Percentiles rank a stretch among this genome's conserved stretches.
Conservation (phyloP, 2,113 vertebrate species). For the Solea senegalensis region DNA sequence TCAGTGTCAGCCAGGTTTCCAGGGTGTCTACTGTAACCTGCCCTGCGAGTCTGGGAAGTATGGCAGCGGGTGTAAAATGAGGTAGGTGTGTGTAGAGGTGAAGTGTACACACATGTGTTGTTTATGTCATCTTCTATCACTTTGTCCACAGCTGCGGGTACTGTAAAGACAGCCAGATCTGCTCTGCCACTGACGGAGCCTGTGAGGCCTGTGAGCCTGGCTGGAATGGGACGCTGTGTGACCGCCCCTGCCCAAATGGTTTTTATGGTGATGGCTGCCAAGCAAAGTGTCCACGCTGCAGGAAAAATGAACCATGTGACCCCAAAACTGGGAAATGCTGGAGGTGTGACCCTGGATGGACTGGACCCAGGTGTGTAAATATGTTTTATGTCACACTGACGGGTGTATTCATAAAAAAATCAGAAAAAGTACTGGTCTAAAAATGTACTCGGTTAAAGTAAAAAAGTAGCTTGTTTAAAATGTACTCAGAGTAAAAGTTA, state of each 20-base stretch:
- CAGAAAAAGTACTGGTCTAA: too few relatives aligned
- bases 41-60: constrained; percentile 82
- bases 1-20: constrained; percentile 85
- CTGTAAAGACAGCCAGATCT: constrained; percentile 82
- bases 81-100: constrained; percentile 73
- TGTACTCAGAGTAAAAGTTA: too few relatives aligned
- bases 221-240: constrained; percentile 89
- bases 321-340: constrained; percentile 83
- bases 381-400: neutral
- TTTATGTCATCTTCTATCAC: neutral
- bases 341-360: constrained; percentile 87
- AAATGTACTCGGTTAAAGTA: too few relatives aligned
- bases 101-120: neutral
- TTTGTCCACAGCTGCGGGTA: constrained; percentile 85
- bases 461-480: too few relatives aligned
- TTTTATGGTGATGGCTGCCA: constrained; percentile 85
- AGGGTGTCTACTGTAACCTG: constrained; percentile 79
- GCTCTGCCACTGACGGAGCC: constrained; percentile 84
- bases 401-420: neutral
- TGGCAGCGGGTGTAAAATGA: constrained; percentile 82
- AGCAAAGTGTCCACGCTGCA: constrained; percentile 85
- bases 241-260: constrained; percentile 81
- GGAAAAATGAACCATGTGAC: constrained; percentile 81
- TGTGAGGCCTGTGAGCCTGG: constrained; percentile 88
- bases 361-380: constrained; percentile 80